Conservation (phyloP, 2,113 vertebrate genomes). For the Peromyscus polionotus region DNA sequence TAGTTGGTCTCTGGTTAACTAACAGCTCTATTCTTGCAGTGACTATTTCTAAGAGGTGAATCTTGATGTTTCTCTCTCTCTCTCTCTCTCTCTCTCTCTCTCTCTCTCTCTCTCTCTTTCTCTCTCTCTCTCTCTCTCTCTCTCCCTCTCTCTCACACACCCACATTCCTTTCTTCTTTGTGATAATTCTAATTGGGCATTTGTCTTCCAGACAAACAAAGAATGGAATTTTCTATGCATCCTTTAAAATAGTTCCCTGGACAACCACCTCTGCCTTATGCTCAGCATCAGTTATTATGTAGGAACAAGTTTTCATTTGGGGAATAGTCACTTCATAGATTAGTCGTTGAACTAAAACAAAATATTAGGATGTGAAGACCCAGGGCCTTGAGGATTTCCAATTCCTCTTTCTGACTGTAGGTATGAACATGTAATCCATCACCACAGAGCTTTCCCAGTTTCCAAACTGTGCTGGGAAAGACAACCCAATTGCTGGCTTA, state of each 20-base stretch:
- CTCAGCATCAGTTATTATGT: neutral
- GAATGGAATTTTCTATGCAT: neutral
- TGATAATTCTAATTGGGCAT: constrained; percentile 2
- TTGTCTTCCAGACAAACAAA: neutral
- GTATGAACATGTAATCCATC: constrained; percentile 60
- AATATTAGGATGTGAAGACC: constrained; percentile 17
- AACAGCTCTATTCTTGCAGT: neutral
- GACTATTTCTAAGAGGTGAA: neutral
- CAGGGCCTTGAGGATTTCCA: neutral
- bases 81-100: too few species aligned
- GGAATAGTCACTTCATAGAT: neutral
- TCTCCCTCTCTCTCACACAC: too few species aligned
- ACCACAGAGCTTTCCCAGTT: neutral
- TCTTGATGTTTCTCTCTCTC: neutral
- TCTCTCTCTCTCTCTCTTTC: neutral
- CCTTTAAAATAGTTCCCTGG: neutral
- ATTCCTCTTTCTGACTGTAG: constrained; percentile 62
- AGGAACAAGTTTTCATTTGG: constrained; percentile 32
- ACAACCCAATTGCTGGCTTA: neutral
- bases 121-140: too few species aligned
- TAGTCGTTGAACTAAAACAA: neutral
- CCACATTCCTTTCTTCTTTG: neutral
- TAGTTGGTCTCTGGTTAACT: neutral
- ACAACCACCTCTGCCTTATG: neutral
- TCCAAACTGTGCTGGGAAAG: neutral